Conservation (phyloP, 2,888 invertebrate genomes). For the Folsomia manolachei region DNA sequence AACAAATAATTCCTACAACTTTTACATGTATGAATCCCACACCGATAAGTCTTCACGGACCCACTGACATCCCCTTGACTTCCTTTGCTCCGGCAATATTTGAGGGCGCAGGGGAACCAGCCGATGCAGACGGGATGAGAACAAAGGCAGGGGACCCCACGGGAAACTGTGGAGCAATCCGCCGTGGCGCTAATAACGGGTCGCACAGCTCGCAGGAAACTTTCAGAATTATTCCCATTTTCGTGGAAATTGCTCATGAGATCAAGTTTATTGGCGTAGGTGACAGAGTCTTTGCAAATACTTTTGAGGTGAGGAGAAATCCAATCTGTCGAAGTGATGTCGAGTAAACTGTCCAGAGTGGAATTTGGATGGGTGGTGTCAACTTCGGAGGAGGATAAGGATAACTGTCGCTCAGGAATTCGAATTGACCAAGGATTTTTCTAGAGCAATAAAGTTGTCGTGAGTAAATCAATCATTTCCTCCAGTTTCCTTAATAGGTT, state of each 20-base stretch:
- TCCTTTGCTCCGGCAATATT: slow-evolving; percentile 65
- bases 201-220: slow-evolving; percentile 36
- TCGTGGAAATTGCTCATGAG: slow-evolving; percentile 11
- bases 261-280: slow-evolving; percentile 21
- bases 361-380: slow-evolving; percentile 16
- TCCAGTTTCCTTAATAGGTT: not conserved
- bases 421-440: slow-evolving; percentile 28
- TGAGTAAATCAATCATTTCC: too few species aligned
- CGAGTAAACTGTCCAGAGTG: slow-evolving; percentile 22
- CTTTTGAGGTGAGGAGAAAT: slow-evolving; percentile 27
- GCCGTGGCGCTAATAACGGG: slow-evolving; percentile 12
- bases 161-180: not conserved
- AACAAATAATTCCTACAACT: slow-evolving; percentile 85
- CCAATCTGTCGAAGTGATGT: slow-evolving; percentile 24
- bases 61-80: slow-evolving; percentile 60
- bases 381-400: not conserved
- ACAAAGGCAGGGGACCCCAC: slow-evolving; percentile 17
- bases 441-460: too few species aligned
- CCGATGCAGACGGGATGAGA: slow-evolving; percentile 56
- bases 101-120: slow-evolving; percentile 91
- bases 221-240: slow-evolving; percentile 36
- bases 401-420: slow-evolving; percentile 15
- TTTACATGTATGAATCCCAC: slow-evolving; percentile 92
- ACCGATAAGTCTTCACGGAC: slow-evolving; percentile 71
- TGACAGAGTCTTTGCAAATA: slow-evolving; percentile 28